Evolutionary conservation across 1,140 invertebrate genomes (phyloP).

Genomic region (Apolygus lucorum): DNA sequence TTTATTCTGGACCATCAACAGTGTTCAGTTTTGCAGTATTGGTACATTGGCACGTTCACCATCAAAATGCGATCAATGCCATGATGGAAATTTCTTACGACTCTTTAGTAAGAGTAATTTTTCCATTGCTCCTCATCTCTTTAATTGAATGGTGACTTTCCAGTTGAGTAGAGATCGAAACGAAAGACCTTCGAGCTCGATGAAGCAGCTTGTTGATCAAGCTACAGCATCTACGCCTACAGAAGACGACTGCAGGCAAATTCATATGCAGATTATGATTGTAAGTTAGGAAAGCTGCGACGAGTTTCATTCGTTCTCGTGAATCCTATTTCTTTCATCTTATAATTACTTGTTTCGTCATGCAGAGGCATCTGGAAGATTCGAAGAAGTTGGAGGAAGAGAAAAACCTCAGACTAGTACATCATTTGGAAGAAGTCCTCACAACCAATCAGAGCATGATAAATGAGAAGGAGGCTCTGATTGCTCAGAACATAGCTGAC

Average conservation of each 20-base stretch:
- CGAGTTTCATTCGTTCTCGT: no score
- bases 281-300: slow-evolving; percentile 15
- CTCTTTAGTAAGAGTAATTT: no score
- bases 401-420: slow-evolving; percentile 28
- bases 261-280: slow-evolving; percentile 18
- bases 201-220: slow-evolving; percentile 7
- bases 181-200: slow-evolving; percentile 17
- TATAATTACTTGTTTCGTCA: neutral
- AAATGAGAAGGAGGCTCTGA: slow-evolving; percentile 29
- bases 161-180: slow-evolving; percentile 25
- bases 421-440: slow-evolving; percentile 31
- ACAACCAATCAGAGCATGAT: slow-evolving; percentile 27
- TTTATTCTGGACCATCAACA: slow-evolving; percentile 1
- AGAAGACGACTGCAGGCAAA: slow-evolving; percentile 3
- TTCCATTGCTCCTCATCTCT: neutral
- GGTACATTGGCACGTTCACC: neutral
- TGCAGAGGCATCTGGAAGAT: slow-evolving; percentile 26
- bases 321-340: neutral
- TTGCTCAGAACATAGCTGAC: slow-evolving; percentile 32
- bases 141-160: neutral
- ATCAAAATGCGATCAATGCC: no score
- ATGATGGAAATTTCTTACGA: no score
- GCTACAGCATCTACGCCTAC: slow-evolving; percentile 1
- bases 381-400: slow-evolving; percentile 27
- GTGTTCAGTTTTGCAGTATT: neutral